These are phyloP conservation scores for Polydrusus cervinus DNA, from an alignment of 2,888 invertebrate species.

Conservation along the genomic window DNA sequence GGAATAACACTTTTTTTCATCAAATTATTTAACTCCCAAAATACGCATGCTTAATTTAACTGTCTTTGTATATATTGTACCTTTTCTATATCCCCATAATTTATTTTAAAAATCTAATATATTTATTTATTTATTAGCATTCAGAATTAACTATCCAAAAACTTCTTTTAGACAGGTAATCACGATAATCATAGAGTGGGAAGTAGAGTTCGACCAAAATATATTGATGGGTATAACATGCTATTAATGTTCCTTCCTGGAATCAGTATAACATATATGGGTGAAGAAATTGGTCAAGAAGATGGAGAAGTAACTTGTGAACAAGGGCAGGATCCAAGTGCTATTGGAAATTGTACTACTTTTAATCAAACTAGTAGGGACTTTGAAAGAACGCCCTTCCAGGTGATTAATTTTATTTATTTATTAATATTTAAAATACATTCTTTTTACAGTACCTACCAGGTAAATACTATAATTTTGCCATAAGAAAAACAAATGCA, in stretches of 20 bases:
- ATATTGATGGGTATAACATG: slow-evolving; percentile 88
- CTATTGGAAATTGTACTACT: slow-evolving; percentile 59
- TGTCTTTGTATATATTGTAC: too few species aligned
- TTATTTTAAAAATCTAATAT: too few species aligned
- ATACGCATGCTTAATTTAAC: too few species aligned
- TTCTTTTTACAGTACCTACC: too few species aligned
- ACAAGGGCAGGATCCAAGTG: slow-evolving; percentile 74
- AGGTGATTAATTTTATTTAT: slow-evolving; percentile 63
- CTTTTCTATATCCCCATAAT: too few species aligned
- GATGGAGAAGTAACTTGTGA: slow-evolving; percentile 73
- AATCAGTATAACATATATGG: slow-evolving; percentile 89
- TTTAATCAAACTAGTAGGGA: slow-evolving; percentile 79
- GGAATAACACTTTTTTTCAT: too few species aligned
- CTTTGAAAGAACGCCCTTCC: slow-evolving; percentile 85
- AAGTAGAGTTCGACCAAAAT: slow-evolving; percentile 78
- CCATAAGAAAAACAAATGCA: too few species aligned
- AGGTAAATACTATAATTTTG: too few species aligned
- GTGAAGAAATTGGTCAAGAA: slow-evolving; percentile 85
- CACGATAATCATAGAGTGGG: slow-evolving; percentile 83
- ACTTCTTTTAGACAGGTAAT: slow-evolving; percentile 76
- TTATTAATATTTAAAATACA: too few species aligned
- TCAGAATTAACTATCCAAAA: too few species aligned
- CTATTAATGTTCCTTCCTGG: slow-evolving; percentile 87
- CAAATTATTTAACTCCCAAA: too few species aligned
- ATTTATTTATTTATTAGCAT: too few species aligned